Conservation (phyloP, 2,113 vertebrate species). For the Dipodomys stephensi region DNA sequence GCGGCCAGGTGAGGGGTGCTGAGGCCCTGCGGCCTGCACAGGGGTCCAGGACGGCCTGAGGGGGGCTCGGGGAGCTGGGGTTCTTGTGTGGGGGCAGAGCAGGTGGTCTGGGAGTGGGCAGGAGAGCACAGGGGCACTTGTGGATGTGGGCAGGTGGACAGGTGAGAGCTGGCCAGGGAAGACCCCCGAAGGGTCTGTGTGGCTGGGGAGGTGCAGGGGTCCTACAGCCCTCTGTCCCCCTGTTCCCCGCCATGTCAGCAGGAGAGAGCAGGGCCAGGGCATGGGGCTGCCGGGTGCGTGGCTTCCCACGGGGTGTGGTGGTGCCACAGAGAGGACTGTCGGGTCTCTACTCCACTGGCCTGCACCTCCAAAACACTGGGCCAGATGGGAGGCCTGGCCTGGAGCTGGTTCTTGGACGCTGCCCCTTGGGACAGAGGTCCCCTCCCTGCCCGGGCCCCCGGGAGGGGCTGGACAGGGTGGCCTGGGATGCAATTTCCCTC, state of each 20-base stretch:
- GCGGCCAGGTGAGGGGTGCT: no score
- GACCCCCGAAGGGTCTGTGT: not conserved
- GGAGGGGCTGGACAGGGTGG: no score
- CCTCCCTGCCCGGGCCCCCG: not conserved
- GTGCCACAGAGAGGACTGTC: no score
- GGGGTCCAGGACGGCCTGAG: no score
- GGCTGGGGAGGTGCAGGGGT: not conserved
- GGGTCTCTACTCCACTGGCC: no score
- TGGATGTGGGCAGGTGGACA: not conserved
- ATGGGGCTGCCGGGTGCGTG: accelerated
- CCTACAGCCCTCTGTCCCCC: accelerated
- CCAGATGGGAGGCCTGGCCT: not conserved
- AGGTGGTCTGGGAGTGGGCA: not conserved
- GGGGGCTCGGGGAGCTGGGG: not conserved
- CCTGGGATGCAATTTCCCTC: not conserved
- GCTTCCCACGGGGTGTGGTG: not conserved
- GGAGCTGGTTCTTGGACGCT: not conserved
- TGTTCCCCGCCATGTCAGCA: not conserved
- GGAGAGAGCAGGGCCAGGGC: not conserved
- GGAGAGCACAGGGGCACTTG: accelerated
- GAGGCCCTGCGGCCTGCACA: not conserved
- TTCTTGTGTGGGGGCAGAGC: not conserved
- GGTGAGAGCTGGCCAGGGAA: no score
- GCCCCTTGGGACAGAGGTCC: not conserved
- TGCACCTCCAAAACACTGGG: not conserved